Percentiles rank a stretch among this genome's conserved stretches.
Evolutionary conservation across 2,113 vertebrate species (phyloP).

Genomic region (Dolichotis patagonum): DNA sequence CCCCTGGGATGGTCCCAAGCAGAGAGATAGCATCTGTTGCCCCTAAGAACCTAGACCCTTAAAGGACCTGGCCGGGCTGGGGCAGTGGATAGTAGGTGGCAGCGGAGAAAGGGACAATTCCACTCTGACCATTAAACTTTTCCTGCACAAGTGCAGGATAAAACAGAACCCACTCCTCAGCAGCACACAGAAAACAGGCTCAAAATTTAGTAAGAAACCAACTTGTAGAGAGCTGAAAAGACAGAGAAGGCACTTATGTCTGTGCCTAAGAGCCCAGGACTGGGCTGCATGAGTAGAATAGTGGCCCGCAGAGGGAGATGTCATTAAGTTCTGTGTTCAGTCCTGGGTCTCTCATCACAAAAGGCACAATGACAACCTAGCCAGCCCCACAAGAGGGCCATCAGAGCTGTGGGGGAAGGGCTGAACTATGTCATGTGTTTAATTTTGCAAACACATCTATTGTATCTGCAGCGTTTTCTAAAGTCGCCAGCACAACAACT

Average conservation of each 20-base stretch:
- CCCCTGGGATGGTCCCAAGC: background rate
- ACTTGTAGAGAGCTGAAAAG: background rate
- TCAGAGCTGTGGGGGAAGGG: background rate
- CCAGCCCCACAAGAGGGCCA: background rate
- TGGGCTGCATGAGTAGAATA: too few relatives aligned
- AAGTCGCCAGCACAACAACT: background rate
- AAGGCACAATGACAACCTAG: background rate
- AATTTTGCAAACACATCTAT: background rate
- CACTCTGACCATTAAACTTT: background rate
- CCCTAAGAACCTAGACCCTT: background rate
- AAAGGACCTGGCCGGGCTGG: background rate
- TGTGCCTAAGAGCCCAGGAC: background rate
- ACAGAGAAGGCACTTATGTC: background rate
- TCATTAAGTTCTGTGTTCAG: background rate
- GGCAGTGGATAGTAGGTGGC: too few relatives aligned
- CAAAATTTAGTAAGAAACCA: background rate
- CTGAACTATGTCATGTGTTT: background rate
- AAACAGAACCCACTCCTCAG: background rate
- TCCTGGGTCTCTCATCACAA: background rate
- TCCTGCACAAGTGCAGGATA: background rate
- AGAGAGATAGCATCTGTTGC: background rate
- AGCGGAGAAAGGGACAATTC: background rate
- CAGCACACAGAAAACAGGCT: background rate
- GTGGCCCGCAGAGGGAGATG: background rate
- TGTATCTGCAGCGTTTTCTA: background rate